Evolutionary conservation across 2,888 invertebrate genomes (phyloP).

Genomic region (Terebella lapidaria): DNA sequence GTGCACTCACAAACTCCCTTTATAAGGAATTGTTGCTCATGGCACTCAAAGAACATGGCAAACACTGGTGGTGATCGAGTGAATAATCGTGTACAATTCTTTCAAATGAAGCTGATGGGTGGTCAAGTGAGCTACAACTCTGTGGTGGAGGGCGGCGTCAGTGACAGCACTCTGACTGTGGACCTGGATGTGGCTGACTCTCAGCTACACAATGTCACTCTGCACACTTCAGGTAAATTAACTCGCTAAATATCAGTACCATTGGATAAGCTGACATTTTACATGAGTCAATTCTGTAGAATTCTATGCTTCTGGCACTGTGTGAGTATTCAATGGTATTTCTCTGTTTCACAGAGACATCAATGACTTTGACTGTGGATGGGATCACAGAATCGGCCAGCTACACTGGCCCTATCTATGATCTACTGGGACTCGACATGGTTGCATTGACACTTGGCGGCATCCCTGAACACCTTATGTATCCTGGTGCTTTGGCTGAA

Average conservation of each 20-base stretch:
- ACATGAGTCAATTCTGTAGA: not conserved
- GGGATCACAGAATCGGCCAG: conserved; percentile 7
- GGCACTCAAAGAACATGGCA: no score
- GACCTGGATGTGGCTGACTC: not conserved
- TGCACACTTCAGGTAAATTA: not conserved
- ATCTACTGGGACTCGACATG: conserved; percentile 85
- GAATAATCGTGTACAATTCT: no score
- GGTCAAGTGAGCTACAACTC: not conserved
- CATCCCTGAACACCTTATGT: not conserved
- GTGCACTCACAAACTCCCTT: no score
- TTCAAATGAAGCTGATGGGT: not conserved
- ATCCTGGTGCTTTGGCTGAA: not conserved
- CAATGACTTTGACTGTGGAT: conserved; percentile 15
- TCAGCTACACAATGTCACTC: not conserved
- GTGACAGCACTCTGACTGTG: not conserved
- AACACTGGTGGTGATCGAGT: no score
- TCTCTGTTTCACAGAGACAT: no score
- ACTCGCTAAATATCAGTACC: no score
- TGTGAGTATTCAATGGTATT: no score
- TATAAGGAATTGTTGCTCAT: no score
- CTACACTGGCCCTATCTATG: conserved; percentile 62
- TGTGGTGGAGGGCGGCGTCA: not conserved
- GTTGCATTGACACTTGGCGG: conserved; percentile 72
- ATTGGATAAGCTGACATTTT: not conserved
- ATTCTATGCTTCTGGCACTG: not conserved